Evolutionary conservation across 2,888 invertebrate genomes (phyloP).

Genomic region (Taphrorychus bicolor): DNA sequence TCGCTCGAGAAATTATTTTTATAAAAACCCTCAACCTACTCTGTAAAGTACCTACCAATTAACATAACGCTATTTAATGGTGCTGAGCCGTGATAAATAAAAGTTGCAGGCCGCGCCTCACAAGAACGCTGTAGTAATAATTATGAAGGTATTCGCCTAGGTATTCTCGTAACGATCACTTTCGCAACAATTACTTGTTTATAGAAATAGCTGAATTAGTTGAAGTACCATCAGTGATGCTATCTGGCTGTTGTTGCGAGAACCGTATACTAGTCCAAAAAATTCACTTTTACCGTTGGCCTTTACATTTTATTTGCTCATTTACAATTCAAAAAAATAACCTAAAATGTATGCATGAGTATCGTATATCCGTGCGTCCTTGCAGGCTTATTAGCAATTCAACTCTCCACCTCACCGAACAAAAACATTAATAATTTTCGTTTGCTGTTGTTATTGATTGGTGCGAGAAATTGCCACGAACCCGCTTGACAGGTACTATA

Average conservation of each 20-base stretch:
- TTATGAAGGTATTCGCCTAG: constrained; percentile 10
- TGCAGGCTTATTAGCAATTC: constrained; percentile 5
- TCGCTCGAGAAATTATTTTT: not conserved
- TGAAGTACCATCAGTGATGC: not conserved
- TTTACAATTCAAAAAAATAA: not conserved
- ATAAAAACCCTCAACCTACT: not conserved
- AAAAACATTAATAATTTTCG: not conserved
- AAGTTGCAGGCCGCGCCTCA: constrained; percentile 7
- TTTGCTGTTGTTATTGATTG: constrained; percentile 6
- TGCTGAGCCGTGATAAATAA: not conserved
- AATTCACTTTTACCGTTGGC: no score
- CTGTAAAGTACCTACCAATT: not conserved
- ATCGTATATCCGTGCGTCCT: not conserved
- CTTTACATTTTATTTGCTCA: not conserved
- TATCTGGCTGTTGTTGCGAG: no score
- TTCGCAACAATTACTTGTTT: constrained; percentile 9
- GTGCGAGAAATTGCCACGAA: constrained; percentile 14
- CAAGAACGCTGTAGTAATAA: not conserved
- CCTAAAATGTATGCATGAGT: not conserved
- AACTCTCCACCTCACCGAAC: not conserved
- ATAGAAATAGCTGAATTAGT: no score
- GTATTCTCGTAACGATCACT: constrained; percentile 8
- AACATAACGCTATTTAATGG: not conserved
- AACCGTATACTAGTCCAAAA: no score
- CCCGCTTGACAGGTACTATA: not conserved